Percentiles rank a stretch among this genome's conserved stretches.
These are phyloP conservation scores for Coracopsis vasa DNA, from an alignment of 2,113 vertebrate genomes.

Conservation along the genomic window DNA sequence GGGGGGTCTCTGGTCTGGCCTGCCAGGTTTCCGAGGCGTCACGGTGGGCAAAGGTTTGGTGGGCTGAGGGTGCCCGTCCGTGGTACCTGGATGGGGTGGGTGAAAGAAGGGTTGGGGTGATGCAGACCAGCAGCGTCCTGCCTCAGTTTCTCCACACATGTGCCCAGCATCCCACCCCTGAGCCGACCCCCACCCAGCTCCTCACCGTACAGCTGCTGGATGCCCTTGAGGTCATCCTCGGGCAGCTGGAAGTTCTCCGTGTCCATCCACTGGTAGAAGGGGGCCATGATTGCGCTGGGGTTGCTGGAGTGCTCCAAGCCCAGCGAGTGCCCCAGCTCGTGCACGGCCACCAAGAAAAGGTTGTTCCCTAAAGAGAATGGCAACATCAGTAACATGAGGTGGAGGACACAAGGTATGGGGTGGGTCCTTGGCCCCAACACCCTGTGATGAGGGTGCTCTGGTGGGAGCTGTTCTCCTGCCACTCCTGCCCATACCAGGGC, in stretches of 20 bases:
- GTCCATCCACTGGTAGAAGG: constrained; percentile 95
- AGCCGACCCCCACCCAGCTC: not conserved
- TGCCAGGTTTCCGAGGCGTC: constrained; percentile 80
- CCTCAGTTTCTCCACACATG: rapidly evolving
- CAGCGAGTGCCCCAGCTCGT: constrained; percentile 92
- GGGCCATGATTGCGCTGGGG: constrained; percentile 90
- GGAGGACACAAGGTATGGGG: rapidly evolving
- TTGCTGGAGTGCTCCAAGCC: constrained; percentile 95
- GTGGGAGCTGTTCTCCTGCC: not conserved
- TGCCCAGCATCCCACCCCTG: not conserved
- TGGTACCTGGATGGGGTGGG: constrained; percentile 65
- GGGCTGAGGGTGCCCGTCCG: constrained; percentile 77
- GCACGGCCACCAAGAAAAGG: constrained; percentile 93
- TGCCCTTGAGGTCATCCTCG: constrained; percentile 88
- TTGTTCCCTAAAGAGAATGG: constrained; percentile 80
- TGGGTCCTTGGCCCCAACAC: not conserved
- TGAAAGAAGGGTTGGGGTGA: not conserved
- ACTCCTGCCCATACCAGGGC: not conserved
- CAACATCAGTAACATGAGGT: not conserved
- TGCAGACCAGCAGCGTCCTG: not conserved
- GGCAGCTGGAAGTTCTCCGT: constrained; percentile 89
- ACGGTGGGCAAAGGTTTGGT: constrained; percentile 83
- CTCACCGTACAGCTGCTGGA: constrained; percentile 94
- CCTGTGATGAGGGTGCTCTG: rapidly evolving
- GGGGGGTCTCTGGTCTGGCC: constrained; percentile 78